phyloP scores from a whole-genome alignment of 2,797 vertebrate species.

The Meriones psammophilus region DNA sequence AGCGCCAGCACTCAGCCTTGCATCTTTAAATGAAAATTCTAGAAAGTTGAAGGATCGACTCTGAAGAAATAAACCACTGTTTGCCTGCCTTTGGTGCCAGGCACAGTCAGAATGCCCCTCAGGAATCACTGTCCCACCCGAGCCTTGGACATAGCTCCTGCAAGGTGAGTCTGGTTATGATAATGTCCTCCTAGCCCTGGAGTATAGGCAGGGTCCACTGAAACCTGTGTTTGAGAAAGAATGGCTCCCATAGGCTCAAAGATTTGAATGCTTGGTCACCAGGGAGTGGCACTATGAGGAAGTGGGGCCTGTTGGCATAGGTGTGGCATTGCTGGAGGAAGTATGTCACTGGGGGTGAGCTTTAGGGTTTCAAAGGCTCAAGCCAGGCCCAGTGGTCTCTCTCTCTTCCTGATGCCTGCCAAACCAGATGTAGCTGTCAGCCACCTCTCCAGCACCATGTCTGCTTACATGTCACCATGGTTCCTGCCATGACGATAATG shows the following conservation, averaged over 20 bases:
- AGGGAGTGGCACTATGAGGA: not conserved
- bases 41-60: not conserved
- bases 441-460: not conserved
- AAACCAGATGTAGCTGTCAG: not conserved
- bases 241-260: not conserved
- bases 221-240: not conserved
- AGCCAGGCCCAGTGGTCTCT: not conserved
- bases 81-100: not conserved
- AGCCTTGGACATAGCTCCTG: rapidly evolving
- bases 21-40: not conserved
- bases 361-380: not conserved
- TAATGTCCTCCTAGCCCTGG: not conserved
- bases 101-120: not conserved
- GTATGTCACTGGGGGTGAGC: not conserved
- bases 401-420: not conserved
- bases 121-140: not conserved
- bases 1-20: not conserved
- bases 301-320: not conserved
- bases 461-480: not conserved
- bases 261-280: not conserved
- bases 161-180: not conserved
- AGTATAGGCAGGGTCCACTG: not conserved
- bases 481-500: not conserved
- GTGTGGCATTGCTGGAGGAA: not conserved
- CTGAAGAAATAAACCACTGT: not conserved